A percentile compares a stretch with the other conserved stretches of the same genome.
Conservation (phyloP, 2,888 invertebrate species). For the Actias luna region DNA sequence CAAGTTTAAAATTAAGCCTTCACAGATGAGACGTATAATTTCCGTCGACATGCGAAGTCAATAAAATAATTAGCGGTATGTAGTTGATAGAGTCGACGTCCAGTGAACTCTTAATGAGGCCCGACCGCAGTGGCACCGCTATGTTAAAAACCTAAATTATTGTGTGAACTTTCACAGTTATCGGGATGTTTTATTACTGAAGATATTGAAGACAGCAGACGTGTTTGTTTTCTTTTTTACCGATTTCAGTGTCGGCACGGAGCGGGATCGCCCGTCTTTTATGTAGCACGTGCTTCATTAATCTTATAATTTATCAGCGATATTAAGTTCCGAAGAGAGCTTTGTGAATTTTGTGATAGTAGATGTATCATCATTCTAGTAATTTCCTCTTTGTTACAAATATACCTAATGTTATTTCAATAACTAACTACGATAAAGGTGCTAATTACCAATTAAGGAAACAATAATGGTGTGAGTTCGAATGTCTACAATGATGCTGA, state of each 20-base stretch:
- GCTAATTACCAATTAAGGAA: too few relatives aligned
- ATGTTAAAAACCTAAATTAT: conserved; percentile 79
- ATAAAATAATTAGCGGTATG: conserved; percentile 73
- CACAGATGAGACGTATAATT: conserved; percentile 29
- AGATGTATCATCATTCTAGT: too few relatives aligned
- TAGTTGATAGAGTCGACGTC: conserved; percentile 41
- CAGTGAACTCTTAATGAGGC: conserved; percentile 60
- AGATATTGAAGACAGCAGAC: conserved; percentile 32
- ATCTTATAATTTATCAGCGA: neutral
- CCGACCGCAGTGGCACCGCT: conserved; percentile 55
- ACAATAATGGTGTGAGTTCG: too few relatives aligned
- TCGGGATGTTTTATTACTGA: conserved; percentile 59
- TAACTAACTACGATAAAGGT: too few relatives aligned
- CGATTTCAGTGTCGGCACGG: conserved; percentile 8
- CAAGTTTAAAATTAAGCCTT: neutral
- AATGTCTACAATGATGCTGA: too few relatives aligned
- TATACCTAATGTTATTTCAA: too few relatives aligned
- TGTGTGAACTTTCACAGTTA: conserved; percentile 81
- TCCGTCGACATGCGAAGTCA: conserved; percentile 57
- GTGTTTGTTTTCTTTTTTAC: conserved; percentile 17
- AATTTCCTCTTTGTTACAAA: too few relatives aligned
- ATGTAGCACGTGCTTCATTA: conserved; percentile 2
- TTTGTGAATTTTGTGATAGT: too few relatives aligned
- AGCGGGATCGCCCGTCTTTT: conserved; percentile 21
- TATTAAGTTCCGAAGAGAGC: neutral